A percentile compares a stretch with the other conserved stretches of the same genome.
Conservation (phyloP, 2,113 vertebrate species). For the Thamnophis sirtalis region DNA sequence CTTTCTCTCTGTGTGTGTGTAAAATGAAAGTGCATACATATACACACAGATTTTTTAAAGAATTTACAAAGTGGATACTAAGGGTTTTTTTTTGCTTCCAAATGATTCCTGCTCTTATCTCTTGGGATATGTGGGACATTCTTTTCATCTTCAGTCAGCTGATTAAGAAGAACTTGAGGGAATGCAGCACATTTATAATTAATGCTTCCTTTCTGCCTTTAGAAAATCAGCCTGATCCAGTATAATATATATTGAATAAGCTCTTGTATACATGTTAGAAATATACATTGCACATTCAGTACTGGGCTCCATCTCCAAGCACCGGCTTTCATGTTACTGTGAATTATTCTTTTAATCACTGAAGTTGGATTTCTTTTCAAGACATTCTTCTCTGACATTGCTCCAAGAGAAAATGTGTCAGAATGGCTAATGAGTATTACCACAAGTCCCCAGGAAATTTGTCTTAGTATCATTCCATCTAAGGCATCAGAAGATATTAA, state of each 20-base stretch:
- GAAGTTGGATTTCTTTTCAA: conserved; percentile 62
- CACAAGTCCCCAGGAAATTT: conserved; percentile 62
- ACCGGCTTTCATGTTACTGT: conserved; percentile 50
- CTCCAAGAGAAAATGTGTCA: conserved; percentile 58
- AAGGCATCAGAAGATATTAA: conserved; percentile 39
- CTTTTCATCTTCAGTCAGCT: conserved; percentile 11
- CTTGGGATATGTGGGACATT: not conserved
- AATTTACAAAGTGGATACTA: not conserved
- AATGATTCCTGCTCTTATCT: not conserved
- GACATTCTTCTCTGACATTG: conserved; percentile 68
- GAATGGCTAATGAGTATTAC: conserved; percentile 46
- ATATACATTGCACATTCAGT: not conserved
- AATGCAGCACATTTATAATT: not conserved
- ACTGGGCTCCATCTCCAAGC: conserved; percentile 41
- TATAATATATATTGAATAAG: conserved; percentile 31
- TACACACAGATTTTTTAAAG: not conserved
- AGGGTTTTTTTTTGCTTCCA: conserved; percentile 1
- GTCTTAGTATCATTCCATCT: conserved; percentile 52
- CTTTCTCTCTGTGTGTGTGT: not conserved
- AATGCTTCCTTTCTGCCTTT: conserved; percentile 27
- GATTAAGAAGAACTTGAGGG: fast-evolving
- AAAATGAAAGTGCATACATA: not conserved
- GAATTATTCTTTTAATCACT: conserved; percentile 63
- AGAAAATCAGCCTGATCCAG: not conserved
- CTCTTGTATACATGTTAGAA: not conserved